phyloP scores from a whole-genome alignment of 1,140 invertebrate species.

The Macrostomum lignano region DNA sequence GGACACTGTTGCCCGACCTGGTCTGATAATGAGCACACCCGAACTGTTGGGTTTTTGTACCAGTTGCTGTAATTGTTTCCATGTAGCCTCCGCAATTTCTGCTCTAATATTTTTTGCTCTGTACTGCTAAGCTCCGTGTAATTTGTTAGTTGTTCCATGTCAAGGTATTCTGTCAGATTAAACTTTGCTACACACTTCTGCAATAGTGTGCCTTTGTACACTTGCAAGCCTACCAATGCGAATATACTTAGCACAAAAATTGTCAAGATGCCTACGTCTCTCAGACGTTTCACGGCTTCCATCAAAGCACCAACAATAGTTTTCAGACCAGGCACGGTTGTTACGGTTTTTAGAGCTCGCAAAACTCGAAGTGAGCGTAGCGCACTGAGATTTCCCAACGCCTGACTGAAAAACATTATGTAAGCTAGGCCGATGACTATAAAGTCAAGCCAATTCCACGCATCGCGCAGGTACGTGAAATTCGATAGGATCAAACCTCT shows the following conservation, averaged over 20 bases:
- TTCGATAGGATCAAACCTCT: slow-evolving; percentile 78
- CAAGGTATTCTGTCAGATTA: no score
- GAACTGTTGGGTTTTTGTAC: no score
- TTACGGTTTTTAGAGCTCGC: slow-evolving; percentile 75
- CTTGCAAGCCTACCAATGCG: slow-evolving; percentile 82
- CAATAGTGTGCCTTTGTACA: slow-evolving; percentile 83
- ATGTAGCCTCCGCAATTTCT: no score
- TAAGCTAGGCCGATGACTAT: slow-evolving; percentile 74
- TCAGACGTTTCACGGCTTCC: slow-evolving; percentile 89
- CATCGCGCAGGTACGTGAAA: slow-evolving; percentile 75
- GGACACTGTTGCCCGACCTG: no score
- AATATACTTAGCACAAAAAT: slow-evolving; percentile 94
- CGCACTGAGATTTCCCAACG: slow-evolving; percentile 62
- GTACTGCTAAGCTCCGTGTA: no score
- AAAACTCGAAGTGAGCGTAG: slow-evolving; percentile 71
- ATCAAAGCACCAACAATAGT: slow-evolving; percentile 97
- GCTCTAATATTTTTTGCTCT: no score
- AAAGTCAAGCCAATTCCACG: slow-evolving; percentile 91
- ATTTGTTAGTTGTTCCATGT: no score
- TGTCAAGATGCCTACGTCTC: slow-evolving; percentile 94
- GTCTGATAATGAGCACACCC: no score
- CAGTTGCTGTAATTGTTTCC: no score
- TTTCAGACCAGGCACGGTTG: slow-evolving; percentile 90
- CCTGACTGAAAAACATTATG: slow-evolving; percentile 50
- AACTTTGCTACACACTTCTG: slow-evolving; percentile 79